Conservation (phyloP, 2,113 vertebrate species). For the Nicator chloris region DNA sequence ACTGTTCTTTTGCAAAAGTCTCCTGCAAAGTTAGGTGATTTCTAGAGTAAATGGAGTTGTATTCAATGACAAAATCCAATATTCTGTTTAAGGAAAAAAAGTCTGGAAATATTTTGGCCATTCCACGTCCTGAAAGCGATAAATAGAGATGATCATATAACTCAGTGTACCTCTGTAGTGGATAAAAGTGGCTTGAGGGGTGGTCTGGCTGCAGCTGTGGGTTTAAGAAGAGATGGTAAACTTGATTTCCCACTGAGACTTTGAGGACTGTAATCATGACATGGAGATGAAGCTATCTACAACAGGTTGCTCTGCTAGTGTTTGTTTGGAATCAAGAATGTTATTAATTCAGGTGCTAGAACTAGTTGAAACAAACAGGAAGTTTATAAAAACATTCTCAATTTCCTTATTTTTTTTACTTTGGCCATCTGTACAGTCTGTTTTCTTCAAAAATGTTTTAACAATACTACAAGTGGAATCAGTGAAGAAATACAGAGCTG, state of each 20-base stretch:
- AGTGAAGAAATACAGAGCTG: neutral
- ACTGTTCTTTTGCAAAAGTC: neutral
- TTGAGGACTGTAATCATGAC: neutral
- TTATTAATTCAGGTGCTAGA: neutral
- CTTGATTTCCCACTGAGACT: neutral
- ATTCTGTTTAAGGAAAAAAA: neutral
- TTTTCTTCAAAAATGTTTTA: neutral
- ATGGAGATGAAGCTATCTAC: neutral
- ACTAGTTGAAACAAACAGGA: neutral
- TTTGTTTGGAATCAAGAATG: neutral
- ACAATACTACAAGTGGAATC: neutral
- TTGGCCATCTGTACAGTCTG: neutral
- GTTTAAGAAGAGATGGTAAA: neutral
- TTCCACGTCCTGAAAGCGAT: neutral
- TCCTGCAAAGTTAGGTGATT: neutral
- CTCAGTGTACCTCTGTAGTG: neutral
- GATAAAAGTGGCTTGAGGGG: neutral
- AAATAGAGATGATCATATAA: neutral
- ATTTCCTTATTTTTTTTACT: neutral
- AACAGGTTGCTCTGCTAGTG: neutral
- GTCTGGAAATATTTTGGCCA: neutral
- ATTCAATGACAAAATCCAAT: neutral
- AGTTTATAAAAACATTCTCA: neutral
- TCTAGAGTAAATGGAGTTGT: neutral
- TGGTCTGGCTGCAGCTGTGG: neutral